Percentiles rank a stretch among this genome's conserved stretches.
These are phyloP conservation scores for Anseranas semipalmata DNA, from an alignment of 2,113 vertebrate species.

Conservation along the genomic window DNA sequence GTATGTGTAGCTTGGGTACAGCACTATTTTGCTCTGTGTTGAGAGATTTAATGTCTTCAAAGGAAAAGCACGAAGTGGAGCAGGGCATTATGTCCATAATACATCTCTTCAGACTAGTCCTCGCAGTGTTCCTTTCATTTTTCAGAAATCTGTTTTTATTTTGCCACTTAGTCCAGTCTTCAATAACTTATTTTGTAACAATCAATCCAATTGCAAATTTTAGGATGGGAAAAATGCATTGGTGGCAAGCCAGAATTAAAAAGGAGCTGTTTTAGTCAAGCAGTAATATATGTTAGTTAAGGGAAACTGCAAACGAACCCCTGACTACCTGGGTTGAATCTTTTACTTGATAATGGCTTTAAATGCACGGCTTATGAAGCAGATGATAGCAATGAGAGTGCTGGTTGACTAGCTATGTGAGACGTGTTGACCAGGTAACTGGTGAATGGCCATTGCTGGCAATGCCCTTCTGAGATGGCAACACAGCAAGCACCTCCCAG, in stretches of 20 bases:
- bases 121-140: background rate
- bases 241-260: background rate
- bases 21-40: background rate
- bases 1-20: background rate
- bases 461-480: background rate
- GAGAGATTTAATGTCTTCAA: background rate
- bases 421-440: no score
- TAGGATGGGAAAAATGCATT: background rate
- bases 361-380: background rate
- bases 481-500: no score
- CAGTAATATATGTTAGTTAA: background rate
- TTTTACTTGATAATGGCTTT: background rate
- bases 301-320: background rate
- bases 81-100: background rate
- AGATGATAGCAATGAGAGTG: background rate
- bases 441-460: background rate
- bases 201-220: background rate
- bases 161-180: background rate
- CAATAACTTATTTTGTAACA: background rate
- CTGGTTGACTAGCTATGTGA: background rate
- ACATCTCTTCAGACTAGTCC: background rate
- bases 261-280: background rate
- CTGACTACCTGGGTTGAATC: background rate
- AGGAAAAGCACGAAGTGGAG: background rate
- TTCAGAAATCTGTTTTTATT: background rate